Evolutionary conservation across 2,888 invertebrate species (phyloP), one percentile per base, ranked within the genome.

Genomic region (Eudiplozoon nipponicum): DNA sequence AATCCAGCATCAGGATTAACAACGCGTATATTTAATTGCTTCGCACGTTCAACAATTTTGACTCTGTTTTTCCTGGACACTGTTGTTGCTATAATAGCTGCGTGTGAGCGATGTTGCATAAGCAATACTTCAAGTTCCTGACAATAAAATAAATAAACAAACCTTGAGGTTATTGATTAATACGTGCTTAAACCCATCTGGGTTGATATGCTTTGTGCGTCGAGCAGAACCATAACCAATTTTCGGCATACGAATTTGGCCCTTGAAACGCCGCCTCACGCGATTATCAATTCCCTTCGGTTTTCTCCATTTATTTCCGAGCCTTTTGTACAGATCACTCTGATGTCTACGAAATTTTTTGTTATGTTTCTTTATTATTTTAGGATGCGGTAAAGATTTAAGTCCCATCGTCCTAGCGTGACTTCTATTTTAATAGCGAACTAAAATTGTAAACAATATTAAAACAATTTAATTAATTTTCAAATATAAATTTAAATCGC

Each of bases 231-330:
- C 90, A 59, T 86, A 94, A 69, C 94, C 94, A 60, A 98, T 84
- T 59, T 72, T 84, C 48, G 94, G 94, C 94, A 98, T 94, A 66
- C 77, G 65, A 57, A 73, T 80, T 59, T 86, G 86, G 22, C 94
- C 94, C 73, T 94, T 94, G 68, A 94, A 94, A 51, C 86, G 71
- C 59, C 94, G 72, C 51, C 94, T 72, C 36, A 94, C 90, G 63
- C 90, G 71, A 71, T 98, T 94, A 66, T 98, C 94, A 63, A 94
- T 98, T 78, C 94, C 94, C 66, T 86, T 86, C 17, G 94, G 94
- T 66, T 86, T 94, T 59, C 94, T 72, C 94, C 94, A 98, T 70
- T 76, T 81, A 50, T 74, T 22, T n/a, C 22, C 28, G 9, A 45
- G 23, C 31, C 36, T 17, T 21, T 19, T 39, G 11, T 17, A 39